phyloP scores from a whole-genome alignment of 2,888 invertebrate genomes.

The Chalcosyrphus nemorum region DNA sequence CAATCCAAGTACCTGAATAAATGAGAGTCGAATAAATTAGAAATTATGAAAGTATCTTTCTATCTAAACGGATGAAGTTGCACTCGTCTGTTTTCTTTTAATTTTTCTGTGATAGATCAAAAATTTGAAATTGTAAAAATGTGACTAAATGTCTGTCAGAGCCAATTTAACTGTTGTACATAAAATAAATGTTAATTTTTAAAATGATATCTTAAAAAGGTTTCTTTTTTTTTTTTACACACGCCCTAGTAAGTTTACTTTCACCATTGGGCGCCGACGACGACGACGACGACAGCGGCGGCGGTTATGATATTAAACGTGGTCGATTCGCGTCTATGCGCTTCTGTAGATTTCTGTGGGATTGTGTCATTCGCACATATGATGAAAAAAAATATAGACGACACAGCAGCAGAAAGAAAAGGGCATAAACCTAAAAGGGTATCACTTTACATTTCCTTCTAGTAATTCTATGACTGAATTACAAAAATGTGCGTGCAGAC shows the following conservation, averaged over 20 bases:
- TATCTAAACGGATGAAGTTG: neutral
- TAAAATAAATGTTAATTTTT: slow-evolving; percentile 65
- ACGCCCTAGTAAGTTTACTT: slow-evolving; percentile 35
- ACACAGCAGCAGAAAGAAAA: slow-evolving; percentile 24
- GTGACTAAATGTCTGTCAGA: slow-evolving; percentile 36
- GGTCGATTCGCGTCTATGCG: slow-evolving; percentile 18
- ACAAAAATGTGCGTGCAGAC: neutral
- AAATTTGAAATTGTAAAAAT: slow-evolving; percentile 38
- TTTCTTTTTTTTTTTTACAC: slow-evolving; percentile 28
- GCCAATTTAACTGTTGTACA: slow-evolving; percentile 59
- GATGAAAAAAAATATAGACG: slow-evolving; percentile 37
- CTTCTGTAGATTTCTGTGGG: slow-evolving; percentile 49
- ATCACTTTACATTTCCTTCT: slow-evolving; percentile 68
- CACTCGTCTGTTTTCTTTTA: slow-evolving; percentile 31
- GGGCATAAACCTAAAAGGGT: slow-evolving; percentile 62
- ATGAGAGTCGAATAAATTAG: slow-evolving; percentile 45
- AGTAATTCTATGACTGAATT: slow-evolving; percentile 13
- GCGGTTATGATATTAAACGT: slow-evolving; percentile 14
- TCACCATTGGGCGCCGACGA: slow-evolving; percentile 40
- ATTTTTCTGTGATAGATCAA: slow-evolving; percentile 68
- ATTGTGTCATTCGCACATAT: slow-evolving; percentile 62
- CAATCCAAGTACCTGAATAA: slow-evolving; percentile 88
- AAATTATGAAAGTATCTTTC: neutral
- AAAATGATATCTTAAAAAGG: slow-evolving; percentile 6
- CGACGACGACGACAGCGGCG: no score